Percentiles rank a stretch among this genome's conserved stretches.
Evolutionary conservation across 2,888 invertebrate species (phyloP).

Genomic region (Monoplex corrugatus): DNA sequence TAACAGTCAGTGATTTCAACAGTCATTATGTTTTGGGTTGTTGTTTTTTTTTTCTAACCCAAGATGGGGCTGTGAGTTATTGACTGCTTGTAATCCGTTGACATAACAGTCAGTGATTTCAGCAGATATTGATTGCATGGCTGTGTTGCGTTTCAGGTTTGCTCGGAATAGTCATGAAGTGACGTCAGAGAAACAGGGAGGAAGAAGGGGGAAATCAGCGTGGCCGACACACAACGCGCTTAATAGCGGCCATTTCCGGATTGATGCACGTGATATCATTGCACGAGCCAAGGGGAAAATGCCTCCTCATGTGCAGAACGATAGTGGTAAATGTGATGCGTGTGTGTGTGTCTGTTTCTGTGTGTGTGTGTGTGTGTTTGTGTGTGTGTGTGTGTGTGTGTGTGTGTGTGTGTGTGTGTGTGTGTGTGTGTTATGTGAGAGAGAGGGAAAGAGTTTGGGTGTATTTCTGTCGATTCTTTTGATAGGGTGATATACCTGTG

Average conservation of each 20-base stretch:
- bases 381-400: neutral
- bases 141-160: constrained; percentile 4
- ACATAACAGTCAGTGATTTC: too few species aligned
- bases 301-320: neutral
- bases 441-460: too few species aligned
- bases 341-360: neutral
- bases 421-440: neutral
- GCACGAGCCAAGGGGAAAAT: neutral
- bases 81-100: too few species aligned
- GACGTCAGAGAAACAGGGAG: neutral
- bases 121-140: too few species aligned
- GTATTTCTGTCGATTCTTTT: too few species aligned
- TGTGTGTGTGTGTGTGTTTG: neutral
- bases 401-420: constrained; percentile 12
- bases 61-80: too few species aligned
- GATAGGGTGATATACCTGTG: too few species aligned
- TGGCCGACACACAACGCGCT: neutral
- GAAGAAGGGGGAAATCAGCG: neutral
- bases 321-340: neutral
- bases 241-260: neutral
- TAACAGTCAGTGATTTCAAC: too few species aligned
- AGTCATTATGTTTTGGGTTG: too few species aligned
- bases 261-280: constrained; percentile 31
- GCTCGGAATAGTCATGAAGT: neutral
- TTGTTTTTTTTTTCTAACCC: too few species aligned